phyloP scores from a whole-genome alignment of 2,888 invertebrate species.

The Agrypnus murinus region DNA sequence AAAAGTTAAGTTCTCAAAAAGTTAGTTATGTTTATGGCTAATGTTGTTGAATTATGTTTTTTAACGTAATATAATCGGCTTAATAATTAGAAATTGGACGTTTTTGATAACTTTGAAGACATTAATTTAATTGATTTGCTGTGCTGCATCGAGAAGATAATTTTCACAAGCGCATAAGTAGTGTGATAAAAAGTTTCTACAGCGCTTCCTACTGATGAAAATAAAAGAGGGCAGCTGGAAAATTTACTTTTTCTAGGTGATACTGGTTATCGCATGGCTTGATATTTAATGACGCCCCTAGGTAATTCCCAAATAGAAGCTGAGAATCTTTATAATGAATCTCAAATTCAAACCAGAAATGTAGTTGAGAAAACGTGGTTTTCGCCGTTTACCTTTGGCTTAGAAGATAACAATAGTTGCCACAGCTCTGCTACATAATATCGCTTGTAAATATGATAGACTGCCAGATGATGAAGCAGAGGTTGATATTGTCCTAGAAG shows the following conservation, averaged over 20 bases:
- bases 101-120: too few relatives aligned
- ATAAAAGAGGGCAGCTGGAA: conserved; percentile 42
- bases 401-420: conserved; percentile 21
- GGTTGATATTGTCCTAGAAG: too few relatives aligned
- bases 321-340: background rate
- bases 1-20: too few relatives aligned
- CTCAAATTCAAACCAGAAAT: conserved; percentile 47
- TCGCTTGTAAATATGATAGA: background rate
- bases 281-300: conserved; percentile 28
- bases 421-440: background rate
- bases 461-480: background rate
- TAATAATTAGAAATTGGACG: too few relatives aligned
- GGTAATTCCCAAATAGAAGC: background rate
- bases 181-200: too few relatives aligned
- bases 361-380: background rate
- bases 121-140: too few relatives aligned
- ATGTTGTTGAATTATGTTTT: too few relatives aligned
- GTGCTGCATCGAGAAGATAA: too few relatives aligned
- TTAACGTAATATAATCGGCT: too few relatives aligned
- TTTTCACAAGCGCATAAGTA: too few relatives aligned
- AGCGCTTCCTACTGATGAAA: too few relatives aligned
- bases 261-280: conserved; percentile 59
- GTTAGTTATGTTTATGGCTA: too few relatives aligned
- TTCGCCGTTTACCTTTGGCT: background rate
- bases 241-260: conserved; percentile 55